phyloP scores from a whole-genome alignment of 2,113 vertebrate species.

The Cricetomys ansorgei region DNA sequence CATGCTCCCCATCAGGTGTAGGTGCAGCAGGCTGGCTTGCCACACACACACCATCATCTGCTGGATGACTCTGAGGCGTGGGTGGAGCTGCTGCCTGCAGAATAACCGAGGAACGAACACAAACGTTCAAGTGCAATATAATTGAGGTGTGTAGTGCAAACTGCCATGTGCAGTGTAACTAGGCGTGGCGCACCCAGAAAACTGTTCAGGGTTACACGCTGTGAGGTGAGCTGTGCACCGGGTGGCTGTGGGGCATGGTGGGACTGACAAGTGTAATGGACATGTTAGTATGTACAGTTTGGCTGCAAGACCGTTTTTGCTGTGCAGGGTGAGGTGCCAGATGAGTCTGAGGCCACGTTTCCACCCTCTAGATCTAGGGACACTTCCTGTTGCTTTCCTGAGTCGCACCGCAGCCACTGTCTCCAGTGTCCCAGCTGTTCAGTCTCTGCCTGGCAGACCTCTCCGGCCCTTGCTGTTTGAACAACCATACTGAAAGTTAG shows the following conservation, averaged over 20 bases:
- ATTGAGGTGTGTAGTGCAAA: not conserved
- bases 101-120: not conserved
- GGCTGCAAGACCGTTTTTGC: no score
- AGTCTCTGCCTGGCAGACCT: not conserved
- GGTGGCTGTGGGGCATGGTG: not conserved
- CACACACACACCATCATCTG: not conserved
- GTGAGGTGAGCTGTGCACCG: not conserved
- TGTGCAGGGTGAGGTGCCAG: not conserved
- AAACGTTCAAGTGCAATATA: not conserved
- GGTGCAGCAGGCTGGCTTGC: not conserved
- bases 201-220: not conserved
- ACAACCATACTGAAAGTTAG: not conserved
- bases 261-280: not conserved
- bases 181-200: not conserved
- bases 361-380: not conserved
- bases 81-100: not conserved
- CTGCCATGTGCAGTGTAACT: not conserved
- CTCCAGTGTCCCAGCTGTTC: not conserved
- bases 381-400: not conserved
- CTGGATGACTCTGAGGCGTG: not conserved
- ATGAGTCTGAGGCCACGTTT: not conserved
- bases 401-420: not conserved
- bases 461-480: not conserved
- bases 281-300: rapidly evolving
- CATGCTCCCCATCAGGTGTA: not conserved